Base-by-base conservation (phyloP, 2,888 invertebrate species). In the Pycnomerus fuliginosus region DNA sequence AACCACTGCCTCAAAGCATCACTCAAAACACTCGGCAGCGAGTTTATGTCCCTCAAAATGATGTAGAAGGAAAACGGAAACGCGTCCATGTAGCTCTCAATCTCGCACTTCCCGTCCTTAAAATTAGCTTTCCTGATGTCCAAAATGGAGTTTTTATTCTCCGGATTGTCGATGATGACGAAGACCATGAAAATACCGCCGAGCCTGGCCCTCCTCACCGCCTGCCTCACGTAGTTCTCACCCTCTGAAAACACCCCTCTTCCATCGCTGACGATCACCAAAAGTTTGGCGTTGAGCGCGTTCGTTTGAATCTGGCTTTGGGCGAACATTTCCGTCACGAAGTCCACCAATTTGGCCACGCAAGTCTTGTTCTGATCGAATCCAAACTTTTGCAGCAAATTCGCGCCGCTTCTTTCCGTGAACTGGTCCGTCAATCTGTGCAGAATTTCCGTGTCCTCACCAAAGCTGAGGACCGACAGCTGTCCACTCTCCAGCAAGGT, bases 51-150 rank as follows among this genome's bases (percentile, higher is more conserved):
- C 44, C 92, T 76, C 16, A 99, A 79, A 60, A 99, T 88, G 32
- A 99, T 80, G 71, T 99, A 99, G 76, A 93, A 98, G 0, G 97
- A 96, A 72, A 99, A 99, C 1, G 99, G 99, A 73, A 99, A 99
- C 31, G 82, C 82, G 62, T 97, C 96, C 77, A 99, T 83, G 69
- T 98, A 98, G 0, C 87, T 83, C 55, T 81, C 80, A 30, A 78
- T 77, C 2, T 79, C 65, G 10, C 80, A 63, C 53, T 80, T 75
- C 2, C 76, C 76, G 22, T 75, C 78, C 53, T 78, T 76, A 65
- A 89, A 86, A 10, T 86, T 70, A 0, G 92, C 90, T 59, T 87
- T 83, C 51, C 86, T 80, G 59, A 95, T 90, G 68, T 98, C 93
- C 58, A 91, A 74, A 57, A 99, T 90, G 0, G 97, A 97, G 71